Evolutionary conservation across 2,113 vertebrate species (phyloP), one percentile per base, ranked within the genome.

Genomic region (Rhabdornis inornatus): DNA sequence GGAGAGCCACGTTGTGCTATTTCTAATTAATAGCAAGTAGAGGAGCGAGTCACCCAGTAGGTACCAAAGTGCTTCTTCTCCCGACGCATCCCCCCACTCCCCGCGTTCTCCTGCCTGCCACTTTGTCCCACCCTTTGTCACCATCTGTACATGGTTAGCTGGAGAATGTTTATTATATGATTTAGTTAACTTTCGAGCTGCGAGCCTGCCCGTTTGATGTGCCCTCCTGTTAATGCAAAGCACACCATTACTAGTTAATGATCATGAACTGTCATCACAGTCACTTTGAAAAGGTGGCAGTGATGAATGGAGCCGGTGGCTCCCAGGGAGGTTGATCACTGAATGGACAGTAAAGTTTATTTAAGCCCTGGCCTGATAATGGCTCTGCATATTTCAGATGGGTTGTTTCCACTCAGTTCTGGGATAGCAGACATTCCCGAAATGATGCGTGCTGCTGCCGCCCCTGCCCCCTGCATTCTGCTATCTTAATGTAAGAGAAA

Each of bases 161-260:
- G 4, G 95, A 94, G 94, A 95, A 92, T 95, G 95, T 95, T 96
- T 97, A 81, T 95, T 93, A 92, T 90, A 92, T 96, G 93, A 93
- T 96, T 96, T 49, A 86, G 96, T 95, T 95, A 94, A 91, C 94
- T 96, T 94, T 86, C 4, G 91, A 94, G 81, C 85, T 76, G 33
- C 2, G 3, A 96, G 96, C 68, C 89, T 92, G 92, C 93, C 74
- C 44, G 95, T 98, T 98, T 98, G 97, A 98, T 97, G 98, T 97
- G 96, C 96, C 95, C 97, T 97, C 91, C 97, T 97, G 94, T 97
- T 98, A 98, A 98, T 98, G 97, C 96, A 97, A 98, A 98, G 98
- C 98, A 98, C 98, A 96, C 97, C 97, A 97, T 97, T 97, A 97
- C 97, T 97, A 97, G 97, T 98, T 98, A 98, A 98, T 98, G 98